Percentiles rank a stretch among this genome's conserved stretches.
Evolutionary conservation across 2,113 vertebrate genomes (phyloP).

Genomic region (Gnathonemus longibarbis): DNA sequence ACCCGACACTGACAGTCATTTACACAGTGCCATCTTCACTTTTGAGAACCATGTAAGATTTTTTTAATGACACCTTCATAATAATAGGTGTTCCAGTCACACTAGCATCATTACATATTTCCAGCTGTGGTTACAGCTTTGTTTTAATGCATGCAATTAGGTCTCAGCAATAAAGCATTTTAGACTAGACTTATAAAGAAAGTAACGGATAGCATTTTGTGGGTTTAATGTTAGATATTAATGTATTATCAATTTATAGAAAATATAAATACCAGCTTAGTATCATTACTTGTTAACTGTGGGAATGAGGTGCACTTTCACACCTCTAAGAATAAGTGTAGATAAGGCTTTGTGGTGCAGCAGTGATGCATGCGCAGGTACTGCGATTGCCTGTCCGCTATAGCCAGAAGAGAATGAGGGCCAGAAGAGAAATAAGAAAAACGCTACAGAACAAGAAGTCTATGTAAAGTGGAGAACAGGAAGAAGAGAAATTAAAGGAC

Average conservation of each 20-base stretch:
- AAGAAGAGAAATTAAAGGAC: conserved; percentile 2
- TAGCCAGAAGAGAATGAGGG: neutral
- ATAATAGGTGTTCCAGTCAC: neutral
- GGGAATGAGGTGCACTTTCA: neutral
- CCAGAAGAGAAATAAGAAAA: neutral
- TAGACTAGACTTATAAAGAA: neutral
- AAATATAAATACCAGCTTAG: neutral
- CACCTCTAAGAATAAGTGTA: neutral
- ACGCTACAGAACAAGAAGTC: neutral
- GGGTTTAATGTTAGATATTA: neutral
- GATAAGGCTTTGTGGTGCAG: neutral
- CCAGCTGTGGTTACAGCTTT: neutral
- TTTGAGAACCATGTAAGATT: neutral
- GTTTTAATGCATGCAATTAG: neutral
- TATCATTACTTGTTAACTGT: neutral
- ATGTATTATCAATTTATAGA: neutral
- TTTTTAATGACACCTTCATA: neutral
- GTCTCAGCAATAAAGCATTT: neutral
- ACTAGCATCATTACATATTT: neutral
- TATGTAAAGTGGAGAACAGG: neutral
- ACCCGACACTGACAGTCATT: neutral
- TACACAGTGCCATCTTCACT: neutral
- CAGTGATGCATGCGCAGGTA: neutral
- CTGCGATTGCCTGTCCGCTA: neutral
- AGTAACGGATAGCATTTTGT: neutral